These are phyloP conservation scores for Diadegma fenestrale DNA, from an alignment of 2,888 invertebrate genomes.

Conservation along the genomic window DNA sequence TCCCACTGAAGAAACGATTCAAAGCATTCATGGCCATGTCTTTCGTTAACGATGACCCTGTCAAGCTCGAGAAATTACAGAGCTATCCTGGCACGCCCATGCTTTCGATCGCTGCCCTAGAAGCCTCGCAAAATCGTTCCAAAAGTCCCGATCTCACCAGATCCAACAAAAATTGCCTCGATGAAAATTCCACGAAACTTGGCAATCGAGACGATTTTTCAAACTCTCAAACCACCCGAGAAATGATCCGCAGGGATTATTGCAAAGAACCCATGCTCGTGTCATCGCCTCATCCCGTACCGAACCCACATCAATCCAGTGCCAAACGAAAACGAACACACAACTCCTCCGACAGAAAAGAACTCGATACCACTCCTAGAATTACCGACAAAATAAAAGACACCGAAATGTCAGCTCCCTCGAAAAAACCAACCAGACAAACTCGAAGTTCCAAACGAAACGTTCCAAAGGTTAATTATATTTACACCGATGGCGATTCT, in stretches of 20 bases:
- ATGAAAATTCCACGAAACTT: not conserved
- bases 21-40: conserved; percentile 79
- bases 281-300: conserved; percentile 1
- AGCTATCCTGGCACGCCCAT: conserved; percentile 77
- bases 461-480: conserved; percentile 81
- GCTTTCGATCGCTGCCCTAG: conserved; percentile 80
- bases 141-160: not conserved
- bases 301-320: conserved; percentile 67
- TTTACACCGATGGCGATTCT: conserved; percentile 80
- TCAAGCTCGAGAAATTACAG: conserved; percentile 73
- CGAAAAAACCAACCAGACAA: conserved; percentile 71
- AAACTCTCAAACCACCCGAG: conserved; percentile 59
- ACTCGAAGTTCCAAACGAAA: conserved; percentile 81
- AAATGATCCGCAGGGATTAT: conserved; percentile 75
- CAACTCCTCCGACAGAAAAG: conserved; percentile 52
- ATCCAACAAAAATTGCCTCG: not conserved
- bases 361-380: conserved; percentile 14
- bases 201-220: not conserved
- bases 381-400: conserved; percentile 67
- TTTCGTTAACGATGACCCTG: conserved; percentile 70
- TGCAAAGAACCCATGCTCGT: conserved; percentile 70
- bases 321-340: conserved; percentile 69
- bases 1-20: conserved; percentile 81
- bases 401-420: conserved; percentile 51
- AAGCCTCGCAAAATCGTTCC: conserved; percentile 56